Evolutionary conservation across 2,113 vertebrate genomes (phyloP), one percentile per base, ranked within the genome.

Genomic region (Odobenus rosmarus): DNA sequence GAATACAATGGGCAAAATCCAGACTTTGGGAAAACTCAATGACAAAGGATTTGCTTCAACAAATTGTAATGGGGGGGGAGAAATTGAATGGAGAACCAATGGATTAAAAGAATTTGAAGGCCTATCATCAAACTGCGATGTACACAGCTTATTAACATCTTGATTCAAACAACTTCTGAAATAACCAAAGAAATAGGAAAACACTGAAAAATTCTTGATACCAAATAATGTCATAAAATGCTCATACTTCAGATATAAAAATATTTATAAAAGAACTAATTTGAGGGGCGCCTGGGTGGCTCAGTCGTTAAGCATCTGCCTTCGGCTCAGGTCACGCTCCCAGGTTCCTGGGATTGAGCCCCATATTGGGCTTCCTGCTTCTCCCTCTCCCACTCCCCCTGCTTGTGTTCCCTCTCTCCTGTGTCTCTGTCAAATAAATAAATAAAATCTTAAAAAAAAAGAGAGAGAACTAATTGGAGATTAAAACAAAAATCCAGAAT

Each of bases 21-120:
- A 88, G 18, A 36, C 39, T 64, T 28, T 31, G 11, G 23, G 51
- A 83, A 49, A 97, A 67, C 6, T 59, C 39, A 31, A 10, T 19
- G 28, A 90, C 49, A 81, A 84, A 93, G 53, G 13, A 90, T 13
- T n/a, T 57, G 71, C 76, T 95, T 90, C 72, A 97, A 96, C 51
- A 83, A 87, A 62, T 2, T 87, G 1, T 57, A 79, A 81, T 23
- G 5, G 8, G 39, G 24, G 28, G 28, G 28, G 4, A 26, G n/a
- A 90, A 77, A 88, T 1, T n/a, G 14, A 59, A 53, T 14, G 67
- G 23, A 42, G 9, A 92, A 62, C 49, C 76, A 83, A 57, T 5
- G 31, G 59, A 79, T 2, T 88, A 26, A 89, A 81, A 86, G 9
- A 57, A 96, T 51, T 36, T 53, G 81, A 93, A 39, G 31, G 21